Base-by-base conservation (phyloP, 2,113 vertebrate species). In the Siniperca chuatsi region DNA sequence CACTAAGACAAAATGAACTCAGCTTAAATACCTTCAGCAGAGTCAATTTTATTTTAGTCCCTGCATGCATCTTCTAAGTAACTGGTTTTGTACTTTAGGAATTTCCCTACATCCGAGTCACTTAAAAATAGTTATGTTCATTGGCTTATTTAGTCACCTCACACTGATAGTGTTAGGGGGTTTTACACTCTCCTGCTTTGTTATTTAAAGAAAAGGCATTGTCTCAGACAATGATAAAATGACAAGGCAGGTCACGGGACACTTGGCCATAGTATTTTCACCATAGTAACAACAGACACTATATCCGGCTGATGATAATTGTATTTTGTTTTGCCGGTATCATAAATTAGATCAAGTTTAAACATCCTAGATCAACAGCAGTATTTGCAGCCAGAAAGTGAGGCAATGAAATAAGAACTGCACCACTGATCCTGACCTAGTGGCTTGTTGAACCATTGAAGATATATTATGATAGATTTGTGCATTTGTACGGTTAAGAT, bases 41-140 rank as follows among this genome's bases (percentile, higher is more conserved):
- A 12, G 46, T 54, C 12, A 21, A 57, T 66, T 82, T 46, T 55
- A 44, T 57, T 73, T 74, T 57, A 29, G 70, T 61, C 70, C 52
- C 21, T 71, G 29, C 2, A 15, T 37, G 40, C 57, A 25, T 83
- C 5, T 13, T 62, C 8, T 6, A 66, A 13, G 48, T 46, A 25
- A 35, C 42, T 35, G 16, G 10, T 42, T 72, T 73, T 80, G 25
- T 10, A 3, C 11, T 44, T 40, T 18, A 42, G 79, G 72, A 83
- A 86, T 82, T 87, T 64, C 86, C 88, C 61, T 33, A 3, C 15
- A 29, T 71, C 48, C 4, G 23, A 1, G 57, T 68, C 0, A 33
- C 48, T 46, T 23, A 4, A 23, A 29, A 88, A 62, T 77, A 71
- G 21, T 33, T 42, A 8, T 42, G 23, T 67, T 6, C 9, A 12